Conservation (phyloP, 2,797 vertebrate species). For the Nyctibius grandis region DNA sequence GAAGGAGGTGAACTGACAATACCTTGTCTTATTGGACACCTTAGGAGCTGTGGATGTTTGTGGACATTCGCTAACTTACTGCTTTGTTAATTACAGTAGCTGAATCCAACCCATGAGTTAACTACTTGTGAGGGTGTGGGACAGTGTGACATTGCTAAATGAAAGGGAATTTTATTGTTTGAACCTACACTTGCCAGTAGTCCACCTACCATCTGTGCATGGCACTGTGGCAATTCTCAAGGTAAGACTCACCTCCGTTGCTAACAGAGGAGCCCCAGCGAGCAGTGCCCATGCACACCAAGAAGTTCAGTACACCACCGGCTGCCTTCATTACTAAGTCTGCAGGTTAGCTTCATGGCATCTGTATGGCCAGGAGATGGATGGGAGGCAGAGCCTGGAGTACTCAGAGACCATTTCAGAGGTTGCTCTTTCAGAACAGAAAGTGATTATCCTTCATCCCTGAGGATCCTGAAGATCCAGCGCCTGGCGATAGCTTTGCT, state of each 20-base stretch:
- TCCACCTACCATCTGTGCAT: not conserved
- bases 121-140: not conserved
- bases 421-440: not conserved
- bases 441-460: not conserved
- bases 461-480: not conserved
- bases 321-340: not conserved
- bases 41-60: not conserved
- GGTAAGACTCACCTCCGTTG: not conserved
- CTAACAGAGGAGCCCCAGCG: accelerated
- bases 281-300: accelerated
- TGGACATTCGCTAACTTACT: not conserved
- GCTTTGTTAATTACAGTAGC: not conserved
- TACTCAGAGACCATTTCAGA: not conserved
- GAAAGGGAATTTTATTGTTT: not conserved
- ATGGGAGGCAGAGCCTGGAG: not conserved
- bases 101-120: not conserved
- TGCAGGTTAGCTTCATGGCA: accelerated
- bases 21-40: accelerated
- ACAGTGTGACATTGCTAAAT: not conserved
- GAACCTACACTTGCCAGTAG: not conserved
- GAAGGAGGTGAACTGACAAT: not conserved
- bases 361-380: not conserved
- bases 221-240: not conserved
- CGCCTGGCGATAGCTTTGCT: not conserved
- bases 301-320: not conserved